phyloP scores from a whole-genome alignment of 2,888 invertebrate genomes.

The Dolichopus griseipennis region DNA sequence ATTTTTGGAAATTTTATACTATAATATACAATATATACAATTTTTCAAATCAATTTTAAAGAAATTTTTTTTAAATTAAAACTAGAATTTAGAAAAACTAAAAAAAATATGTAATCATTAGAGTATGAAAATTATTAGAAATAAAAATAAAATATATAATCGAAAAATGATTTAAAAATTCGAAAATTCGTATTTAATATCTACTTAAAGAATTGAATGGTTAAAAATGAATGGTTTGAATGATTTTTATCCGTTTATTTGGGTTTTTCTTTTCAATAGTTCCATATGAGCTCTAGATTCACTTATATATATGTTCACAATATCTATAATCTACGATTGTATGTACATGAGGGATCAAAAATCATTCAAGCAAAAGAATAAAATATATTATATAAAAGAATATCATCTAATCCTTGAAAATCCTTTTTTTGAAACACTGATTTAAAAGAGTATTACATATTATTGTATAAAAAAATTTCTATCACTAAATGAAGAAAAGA shows the following conservation, averaged over 20 bases:
- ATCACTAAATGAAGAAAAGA: too few relatives aligned
- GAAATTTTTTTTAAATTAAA: neutral
- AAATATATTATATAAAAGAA: slow-evolving; percentile 21
- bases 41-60: neutral
- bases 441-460: neutral
- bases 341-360: neutral
- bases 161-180: neutral
- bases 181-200: neutral
- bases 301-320: too few relatives aligned
- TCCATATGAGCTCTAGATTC: too few relatives aligned
- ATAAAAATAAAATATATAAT: neutral
- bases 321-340: neutral
- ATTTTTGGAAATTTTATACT: neutral
- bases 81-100: too few relatives aligned
- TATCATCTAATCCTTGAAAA: slow-evolving; percentile 20
- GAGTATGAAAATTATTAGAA: neutral
- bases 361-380: slow-evolving; percentile 15
- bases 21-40: neutral
- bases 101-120: too few relatives aligned
- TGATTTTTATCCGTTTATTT: too few relatives aligned
- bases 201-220: neutral
- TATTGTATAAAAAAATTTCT: neutral
- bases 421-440: slow-evolving; percentile 15
- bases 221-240: neutral
- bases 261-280: too few relatives aligned